Conservation (phyloP, 2,888 invertebrate species). For the Drosophila pseudotalamancana region DNA sequence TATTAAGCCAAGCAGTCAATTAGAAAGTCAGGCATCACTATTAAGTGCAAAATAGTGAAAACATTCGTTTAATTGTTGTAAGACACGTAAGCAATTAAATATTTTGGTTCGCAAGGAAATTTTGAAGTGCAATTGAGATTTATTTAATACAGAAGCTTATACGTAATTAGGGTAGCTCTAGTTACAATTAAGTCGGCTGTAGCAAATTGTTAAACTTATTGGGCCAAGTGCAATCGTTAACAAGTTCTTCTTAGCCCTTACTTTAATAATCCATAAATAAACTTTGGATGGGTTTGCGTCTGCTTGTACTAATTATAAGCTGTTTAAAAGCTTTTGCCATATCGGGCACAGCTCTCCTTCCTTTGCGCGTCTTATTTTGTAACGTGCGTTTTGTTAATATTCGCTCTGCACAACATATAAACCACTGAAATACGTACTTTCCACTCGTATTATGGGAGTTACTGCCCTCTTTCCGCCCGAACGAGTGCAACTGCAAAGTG, state of each 20-base stretch:
- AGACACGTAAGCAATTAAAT: too few species aligned
- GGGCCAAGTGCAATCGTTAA: constrained; percentile 21
- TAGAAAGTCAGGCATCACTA: too few species aligned
- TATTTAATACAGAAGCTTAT: neutral
- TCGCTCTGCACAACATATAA: constrained; percentile 54
- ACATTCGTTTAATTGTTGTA: too few species aligned
- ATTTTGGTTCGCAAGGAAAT: neutral
- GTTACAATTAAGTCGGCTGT: neutral
- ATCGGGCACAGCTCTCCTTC: constrained; percentile 25
- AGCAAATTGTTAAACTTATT: neutral
- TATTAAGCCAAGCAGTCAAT: too few species aligned
- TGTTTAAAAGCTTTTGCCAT: constrained; percentile 23
- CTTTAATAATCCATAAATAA: too few species aligned
- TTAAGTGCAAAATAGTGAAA: too few species aligned
- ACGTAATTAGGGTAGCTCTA: neutral
- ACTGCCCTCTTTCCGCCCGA: constrained; percentile 29
- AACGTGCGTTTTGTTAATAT: constrained; percentile 45
- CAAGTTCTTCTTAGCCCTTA: neutral
- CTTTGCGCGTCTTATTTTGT: constrained; percentile 61
- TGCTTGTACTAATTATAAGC: constrained; percentile 36
- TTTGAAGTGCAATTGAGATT: neutral
- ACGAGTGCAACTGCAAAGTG: constrained; percentile 60
- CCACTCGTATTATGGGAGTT: constrained; percentile 34
- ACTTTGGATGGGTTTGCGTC: neutral
- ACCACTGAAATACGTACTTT: constrained; percentile 20